Percentiles rank a stretch among this genome's conserved stretches.
phyloP scores from a whole-genome alignment of 2,888 invertebrate genomes.

The Euplagia quadripunctaria region DNA sequence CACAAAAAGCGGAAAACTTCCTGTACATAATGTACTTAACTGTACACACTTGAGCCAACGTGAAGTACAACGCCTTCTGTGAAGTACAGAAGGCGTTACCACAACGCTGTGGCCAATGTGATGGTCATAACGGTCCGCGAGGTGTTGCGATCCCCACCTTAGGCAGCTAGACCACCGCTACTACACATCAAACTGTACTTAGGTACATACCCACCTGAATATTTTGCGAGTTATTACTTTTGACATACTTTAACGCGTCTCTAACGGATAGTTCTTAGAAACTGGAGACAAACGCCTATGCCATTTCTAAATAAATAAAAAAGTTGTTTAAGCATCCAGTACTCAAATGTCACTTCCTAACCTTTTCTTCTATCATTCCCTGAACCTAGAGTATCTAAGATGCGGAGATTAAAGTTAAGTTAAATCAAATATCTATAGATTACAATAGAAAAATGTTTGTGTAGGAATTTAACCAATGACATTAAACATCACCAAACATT shows the following conservation, averaged over 20 bases:
- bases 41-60: constrained; percentile 46
- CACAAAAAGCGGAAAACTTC: constrained; percentile 33
- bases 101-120: constrained; percentile 57
- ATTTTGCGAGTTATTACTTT: constrained; percentile 46
- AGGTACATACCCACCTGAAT: constrained; percentile 47
- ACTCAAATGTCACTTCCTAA: neutral
- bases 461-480: no score
- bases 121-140: constrained; percentile 60
- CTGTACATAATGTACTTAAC: constrained; percentile 42
- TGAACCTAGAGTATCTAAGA: neutral
- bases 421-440: no score
- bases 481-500: no score
- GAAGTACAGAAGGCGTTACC: constrained; percentile 62
- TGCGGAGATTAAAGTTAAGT: no score
- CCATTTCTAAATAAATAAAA: neutral
- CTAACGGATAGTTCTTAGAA: neutral
- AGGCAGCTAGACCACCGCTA: constrained; percentile 47
- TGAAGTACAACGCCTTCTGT: constrained; percentile 63
- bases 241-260: constrained; percentile 20
- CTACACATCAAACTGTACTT: constrained; percentile 54
- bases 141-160: constrained; percentile 60
- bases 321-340: neutral
- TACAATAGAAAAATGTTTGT: no score
- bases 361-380: neutral
- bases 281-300: neutral